Conservation (phyloP, 2,797 vertebrate genomes). For the Amazona finschi region DNA sequence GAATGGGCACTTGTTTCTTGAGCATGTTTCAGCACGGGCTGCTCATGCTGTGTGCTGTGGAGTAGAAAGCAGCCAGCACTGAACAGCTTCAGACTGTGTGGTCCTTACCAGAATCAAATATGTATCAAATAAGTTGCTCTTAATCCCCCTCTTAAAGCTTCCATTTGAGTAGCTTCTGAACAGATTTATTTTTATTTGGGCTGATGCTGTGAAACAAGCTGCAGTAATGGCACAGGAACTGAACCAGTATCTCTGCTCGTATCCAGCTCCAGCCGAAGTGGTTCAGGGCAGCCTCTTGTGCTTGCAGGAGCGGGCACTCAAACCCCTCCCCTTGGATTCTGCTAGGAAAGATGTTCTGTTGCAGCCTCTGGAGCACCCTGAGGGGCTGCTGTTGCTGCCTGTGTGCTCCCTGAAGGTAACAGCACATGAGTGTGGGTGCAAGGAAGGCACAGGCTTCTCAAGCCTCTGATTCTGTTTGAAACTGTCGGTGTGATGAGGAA, state of each 20-base stretch:
- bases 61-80: neutral
- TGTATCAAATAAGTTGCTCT: neutral
- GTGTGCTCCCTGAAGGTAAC: neutral
- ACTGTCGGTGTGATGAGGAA: neutral
- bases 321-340: neutral
- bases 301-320: neutral
- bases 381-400: neutral
- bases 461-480: neutral
- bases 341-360: neutral
- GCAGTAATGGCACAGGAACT: neutral
- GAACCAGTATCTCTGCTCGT: neutral
- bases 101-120: neutral
- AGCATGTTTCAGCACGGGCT: neutral
- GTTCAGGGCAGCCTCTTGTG: neutral
- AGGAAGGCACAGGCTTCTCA: neutral
- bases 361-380: neutral
- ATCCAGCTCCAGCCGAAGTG: neutral
- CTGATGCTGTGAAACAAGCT: neutral
- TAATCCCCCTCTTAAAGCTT: neutral
- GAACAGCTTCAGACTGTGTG: neutral
- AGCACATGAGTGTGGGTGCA: rapidly evolving
- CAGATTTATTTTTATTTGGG: neutral
- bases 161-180: neutral
- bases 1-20: neutral
- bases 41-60: rapidly evolving